These are phyloP conservation scores for Amorpha juglandis DNA, from an alignment of 2,888 invertebrate genomes.

Conservation along the genomic window DNA sequence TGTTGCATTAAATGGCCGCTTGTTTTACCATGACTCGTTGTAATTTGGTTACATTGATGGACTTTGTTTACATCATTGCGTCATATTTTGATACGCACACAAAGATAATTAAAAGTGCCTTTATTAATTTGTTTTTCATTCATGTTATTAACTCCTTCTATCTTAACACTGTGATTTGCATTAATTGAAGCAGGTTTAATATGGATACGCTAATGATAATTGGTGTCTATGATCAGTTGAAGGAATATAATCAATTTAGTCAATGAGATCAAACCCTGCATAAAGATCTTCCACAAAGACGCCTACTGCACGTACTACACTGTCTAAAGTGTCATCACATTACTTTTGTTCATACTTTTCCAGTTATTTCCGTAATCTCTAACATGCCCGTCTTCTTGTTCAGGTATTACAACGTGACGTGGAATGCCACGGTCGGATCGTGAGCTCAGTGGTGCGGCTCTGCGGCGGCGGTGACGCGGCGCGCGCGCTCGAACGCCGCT, in stretches of 20 bases:
- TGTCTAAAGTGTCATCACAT: no score
- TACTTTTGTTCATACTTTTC: background rate
- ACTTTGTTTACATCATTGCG: conserved; percentile 8
- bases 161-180: background rate
- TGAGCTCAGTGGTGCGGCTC: conserved; percentile 90
- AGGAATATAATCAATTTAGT: no score
- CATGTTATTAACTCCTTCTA: background rate
- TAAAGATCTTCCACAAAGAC: no score
- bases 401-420: conserved; percentile 97
- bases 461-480: conserved; percentile 88
- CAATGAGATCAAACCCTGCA: no score
- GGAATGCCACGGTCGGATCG: conserved; percentile 94
- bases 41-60: background rate
- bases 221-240: no score
- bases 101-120: background rate
- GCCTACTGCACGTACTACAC: no score
- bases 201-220: no score
- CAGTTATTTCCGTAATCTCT: background rate
- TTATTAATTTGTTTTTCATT: background rate
- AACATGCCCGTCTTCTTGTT: conserved; percentile 40
- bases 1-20: conserved; percentile 7
- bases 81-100: background rate
- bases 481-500: conserved; percentile 91
- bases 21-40: conserved; percentile 22
- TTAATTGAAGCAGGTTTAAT: no score